These are phyloP conservation scores for Entomobrya proxima DNA, from an alignment of 2,888 invertebrate species.

Conservation along the genomic window DNA sequence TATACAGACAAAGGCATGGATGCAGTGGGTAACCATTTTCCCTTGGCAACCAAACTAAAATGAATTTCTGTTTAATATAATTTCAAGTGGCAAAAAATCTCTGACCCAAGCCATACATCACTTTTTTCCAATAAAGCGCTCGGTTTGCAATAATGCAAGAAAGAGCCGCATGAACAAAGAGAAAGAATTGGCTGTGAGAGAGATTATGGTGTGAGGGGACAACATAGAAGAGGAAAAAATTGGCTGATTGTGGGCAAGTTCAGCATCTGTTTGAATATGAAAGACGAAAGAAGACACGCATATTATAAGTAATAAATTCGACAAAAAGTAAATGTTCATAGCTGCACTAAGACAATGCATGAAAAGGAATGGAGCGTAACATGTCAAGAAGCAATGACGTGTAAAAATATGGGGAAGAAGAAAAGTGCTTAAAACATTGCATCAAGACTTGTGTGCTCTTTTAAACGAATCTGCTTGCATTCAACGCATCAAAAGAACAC, in stretches of 20 bases:
- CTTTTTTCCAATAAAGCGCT: slow-evolving; percentile 67
- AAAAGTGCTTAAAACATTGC: no score
- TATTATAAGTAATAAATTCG: no score
- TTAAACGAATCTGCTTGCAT: no score
- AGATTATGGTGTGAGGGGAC: slow-evolving; percentile 1
- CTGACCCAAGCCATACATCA: slow-evolving; percentile 68
- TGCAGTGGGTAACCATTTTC: no score
- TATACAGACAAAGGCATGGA: no score
- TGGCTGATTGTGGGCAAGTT: slow-evolving; percentile 38
- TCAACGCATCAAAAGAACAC: no score
- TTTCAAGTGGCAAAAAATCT: slow-evolving; percentile 66
- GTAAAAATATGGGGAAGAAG: no score
- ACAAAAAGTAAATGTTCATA: no score
- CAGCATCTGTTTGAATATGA: slow-evolving; percentile 58
- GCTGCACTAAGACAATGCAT: no score
- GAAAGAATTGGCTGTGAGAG: neutral
- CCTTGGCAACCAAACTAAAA: slow-evolving; percentile 57
- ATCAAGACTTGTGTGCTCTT: no score
- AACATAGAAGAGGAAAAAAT: slow-evolving; percentile 47
- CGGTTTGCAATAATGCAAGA: slow-evolving; percentile 57
- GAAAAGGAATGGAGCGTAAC: no score
- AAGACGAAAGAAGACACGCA: slow-evolving; percentile 21
- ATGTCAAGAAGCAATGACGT: no score
- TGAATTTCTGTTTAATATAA: slow-evolving; percentile 64
- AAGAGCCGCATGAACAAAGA: slow-evolving; percentile 53